Evolutionary conservation across 1,140 invertebrate species (phyloP), one percentile per base, ranked within the genome.

Genomic region (Drosophila pseudoananassae): DNA sequence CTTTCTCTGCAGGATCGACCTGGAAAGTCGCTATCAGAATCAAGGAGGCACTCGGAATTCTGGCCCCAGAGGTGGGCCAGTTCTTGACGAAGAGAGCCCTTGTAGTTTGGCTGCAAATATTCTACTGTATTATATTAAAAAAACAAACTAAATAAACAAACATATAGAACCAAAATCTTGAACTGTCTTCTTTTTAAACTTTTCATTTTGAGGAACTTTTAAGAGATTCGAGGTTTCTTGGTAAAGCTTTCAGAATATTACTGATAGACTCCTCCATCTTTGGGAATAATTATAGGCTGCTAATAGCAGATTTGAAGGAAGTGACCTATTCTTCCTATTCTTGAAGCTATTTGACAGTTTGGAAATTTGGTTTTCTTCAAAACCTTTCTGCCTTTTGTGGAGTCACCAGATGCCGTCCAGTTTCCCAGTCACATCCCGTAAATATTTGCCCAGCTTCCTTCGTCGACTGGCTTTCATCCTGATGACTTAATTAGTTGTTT

Each of bases 401-500:
- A 15, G 7, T 15, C 9, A 36, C 12, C 50, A 50, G 40, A 55
- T 69, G 52, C 36, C 60, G 51, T 60, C 52, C 57, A 53, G 45
- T 52, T 45, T 29, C 14, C 10, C 45, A 56, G 54, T 56, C 54
- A 58, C 43, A 52, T 63, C 40, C 59, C 38, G 27, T 63, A 55
- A 40, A 66, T 73, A 52, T 59, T 59, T 71, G 40, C 52, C 14
- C 40, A 74, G 57, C 74, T 63, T 72, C 68, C 66, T 66, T 43
- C 50, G 50, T 20, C 52, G 55, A 70, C 64, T 58, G 58, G 45
- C 60, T 73, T 82, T 70, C 57, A 57, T 77, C 36, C 82, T 79
- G 82, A 87, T 87, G 82, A 82, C 82, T 87, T 87, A 87, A 87
- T 87, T 88, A 87, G 78, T 58, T 76, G 70, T 76, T 76, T 68